phyloP scores from a whole-genome alignment of 2,113 vertebrate genomes.

The Rhodinocichla rosea region DNA sequence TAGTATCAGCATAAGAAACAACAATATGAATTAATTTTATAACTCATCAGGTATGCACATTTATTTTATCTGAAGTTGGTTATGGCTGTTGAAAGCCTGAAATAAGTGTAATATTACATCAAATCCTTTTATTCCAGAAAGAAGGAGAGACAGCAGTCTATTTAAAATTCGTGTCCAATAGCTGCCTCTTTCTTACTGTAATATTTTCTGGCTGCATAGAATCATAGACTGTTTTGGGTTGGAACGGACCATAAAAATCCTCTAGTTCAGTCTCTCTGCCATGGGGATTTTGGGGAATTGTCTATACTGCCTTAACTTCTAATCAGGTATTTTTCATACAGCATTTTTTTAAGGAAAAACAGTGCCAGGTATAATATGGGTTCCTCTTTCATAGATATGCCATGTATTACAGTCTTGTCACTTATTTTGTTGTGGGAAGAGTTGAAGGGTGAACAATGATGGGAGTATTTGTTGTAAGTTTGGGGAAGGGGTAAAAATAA shows the following conservation, averaged over 20 bases:
- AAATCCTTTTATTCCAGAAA: not conserved
- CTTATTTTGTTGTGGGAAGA: not conserved
- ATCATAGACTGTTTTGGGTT: not conserved
- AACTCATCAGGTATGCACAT: not conserved
- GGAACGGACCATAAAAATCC: not conserved
- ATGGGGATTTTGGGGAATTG: not conserved
- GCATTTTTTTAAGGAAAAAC: not conserved
- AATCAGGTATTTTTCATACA: not conserved
- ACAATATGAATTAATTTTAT: not conserved
- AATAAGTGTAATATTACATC: not conserved
- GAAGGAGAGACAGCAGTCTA: not conserved
- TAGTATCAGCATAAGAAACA: not conserved
- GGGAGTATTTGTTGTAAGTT: not conserved
- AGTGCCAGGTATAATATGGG: not conserved
- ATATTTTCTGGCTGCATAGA: not conserved
- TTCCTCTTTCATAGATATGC: not conserved
- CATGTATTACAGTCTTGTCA: not conserved
- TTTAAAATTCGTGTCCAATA: not conserved
- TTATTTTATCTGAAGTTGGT: not conserved
- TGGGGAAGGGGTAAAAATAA: not conserved
- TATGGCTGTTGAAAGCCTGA: not conserved
- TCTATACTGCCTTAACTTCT: not conserved
- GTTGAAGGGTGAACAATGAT: not conserved
- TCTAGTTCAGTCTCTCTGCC: not conserved
- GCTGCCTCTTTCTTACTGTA: not conserved